Evolutionary conservation across 2,797 vertebrate species (phyloP).

Genomic region (Lithobates pipiens): DNA sequence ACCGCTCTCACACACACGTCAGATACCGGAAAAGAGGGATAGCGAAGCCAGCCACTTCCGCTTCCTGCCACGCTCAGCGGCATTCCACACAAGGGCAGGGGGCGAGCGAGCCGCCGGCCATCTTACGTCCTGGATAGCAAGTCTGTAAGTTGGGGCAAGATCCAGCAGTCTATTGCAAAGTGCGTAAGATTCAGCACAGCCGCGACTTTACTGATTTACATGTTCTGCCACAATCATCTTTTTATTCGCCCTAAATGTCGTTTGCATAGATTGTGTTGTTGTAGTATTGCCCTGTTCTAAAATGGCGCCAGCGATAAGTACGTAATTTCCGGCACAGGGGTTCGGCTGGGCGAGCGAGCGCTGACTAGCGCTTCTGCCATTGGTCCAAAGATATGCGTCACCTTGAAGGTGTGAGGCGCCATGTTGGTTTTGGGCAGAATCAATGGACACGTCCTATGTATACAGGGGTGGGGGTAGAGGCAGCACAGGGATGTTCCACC

Average conservation of each 20-base stretch:
- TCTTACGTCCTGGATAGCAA: slow-evolving; percentile 13
- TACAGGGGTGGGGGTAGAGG: too few relatives aligned
- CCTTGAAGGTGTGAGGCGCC: background rate
- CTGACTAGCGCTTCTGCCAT: slow-evolving; percentile 51
- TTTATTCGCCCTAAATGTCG: too few relatives aligned
- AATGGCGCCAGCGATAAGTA: background rate
- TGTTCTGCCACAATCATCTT: too few relatives aligned
- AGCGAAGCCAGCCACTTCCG: slow-evolving; percentile 68
- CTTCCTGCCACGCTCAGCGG: slow-evolving; percentile 79
- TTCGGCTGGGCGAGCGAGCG: background rate
- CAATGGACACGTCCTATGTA: slow-evolving; percentile 33
- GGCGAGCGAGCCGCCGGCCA: background rate
- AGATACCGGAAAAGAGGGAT: background rate
- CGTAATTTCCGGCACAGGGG: background rate
- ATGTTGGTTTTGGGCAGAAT: slow-evolving; percentile 36
- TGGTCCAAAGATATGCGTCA: slow-evolving; percentile 38
- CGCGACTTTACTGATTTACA: too few relatives aligned
- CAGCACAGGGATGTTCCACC: too few relatives aligned
- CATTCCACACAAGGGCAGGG: background rate
- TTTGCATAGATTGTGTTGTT: rapidly evolving
- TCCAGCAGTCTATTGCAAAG: too few relatives aligned
- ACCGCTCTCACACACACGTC: slow-evolving; percentile 20
- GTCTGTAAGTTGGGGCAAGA: too few relatives aligned
- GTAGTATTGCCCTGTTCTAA: background rate
- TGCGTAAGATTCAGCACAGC: too few relatives aligned